Evolutionary conservation across 1,140 invertebrate species (phyloP), one percentile per base, ranked within the genome.

Genomic region (Luehdorfia chinensis): DNA sequence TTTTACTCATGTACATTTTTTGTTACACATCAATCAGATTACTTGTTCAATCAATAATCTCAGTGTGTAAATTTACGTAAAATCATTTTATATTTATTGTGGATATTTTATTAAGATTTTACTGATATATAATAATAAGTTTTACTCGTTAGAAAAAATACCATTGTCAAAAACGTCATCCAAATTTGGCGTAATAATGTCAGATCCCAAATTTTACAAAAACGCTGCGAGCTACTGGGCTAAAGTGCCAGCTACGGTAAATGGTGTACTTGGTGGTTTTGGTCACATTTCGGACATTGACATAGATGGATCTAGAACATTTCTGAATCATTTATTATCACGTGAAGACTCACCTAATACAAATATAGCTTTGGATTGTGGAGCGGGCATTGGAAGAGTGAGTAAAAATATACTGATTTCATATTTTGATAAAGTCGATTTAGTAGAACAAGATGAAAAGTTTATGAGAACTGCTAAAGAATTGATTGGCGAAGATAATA

Each of bases 251-350:
- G 88, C 97, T 0, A 98, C 96, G 6, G 87, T 98, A 4, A 93
- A 98, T 87, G 97, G 97, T n/a, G 98, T 99, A 92, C 88, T 99
- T 0, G 97, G 97, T 7, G 97, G 97, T 1, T 96, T 96, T 80
- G 94, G 93, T 0, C 90, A 92, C 57, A 94, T 99, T 44, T 97
- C 96, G 21, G 79, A 86, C 41, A 91, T 91, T 32, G 97, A 99
- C 81, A 93, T 99, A 39, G 90, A 92, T 56, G 94, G 93, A n/a
- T 99, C 97, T 0, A 91, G 89, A 66, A 68, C 84, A 28, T 97
- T 98, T 87, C 80, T 99, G 9, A 91, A 91, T 49, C 84, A 90
- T 36, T 55, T 95, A 25, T 89, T 92, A 55, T 81, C 87, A 76
- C 71, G 88, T 30, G 80, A 90, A 56, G 84, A 89, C 46, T 83